phyloP scores from a whole-genome alignment of 2,888 invertebrate genomes.

The Drosophila demipolita region DNA sequence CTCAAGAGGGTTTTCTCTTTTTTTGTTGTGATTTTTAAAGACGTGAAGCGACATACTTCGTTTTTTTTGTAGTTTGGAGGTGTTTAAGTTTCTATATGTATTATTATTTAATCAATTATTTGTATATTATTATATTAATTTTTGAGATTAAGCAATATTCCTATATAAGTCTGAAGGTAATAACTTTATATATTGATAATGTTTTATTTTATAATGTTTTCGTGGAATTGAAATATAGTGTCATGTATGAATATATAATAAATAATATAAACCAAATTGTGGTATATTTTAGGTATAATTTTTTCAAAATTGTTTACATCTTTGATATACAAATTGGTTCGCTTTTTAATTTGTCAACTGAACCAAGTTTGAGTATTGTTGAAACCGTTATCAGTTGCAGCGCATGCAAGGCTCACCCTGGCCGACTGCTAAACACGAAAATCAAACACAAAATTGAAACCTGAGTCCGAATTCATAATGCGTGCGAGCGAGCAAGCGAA shows the following conservation, averaged over 20 bases:
- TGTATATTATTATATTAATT: background rate
- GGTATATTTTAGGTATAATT: background rate
- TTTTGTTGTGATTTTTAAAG: background rate
- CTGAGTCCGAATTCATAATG: constrained; percentile 8
- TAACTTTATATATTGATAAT: no score
- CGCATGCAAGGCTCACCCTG: constrained; percentile 29
- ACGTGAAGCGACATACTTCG: background rate
- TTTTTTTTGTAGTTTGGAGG: background rate
- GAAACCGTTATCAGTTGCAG: constrained; percentile 4
- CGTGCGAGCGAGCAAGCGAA: constrained; percentile 10
- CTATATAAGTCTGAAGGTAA: background rate
- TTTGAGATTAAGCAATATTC: background rate
- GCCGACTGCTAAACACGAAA: constrained; percentile 7
- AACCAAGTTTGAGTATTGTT: background rate
- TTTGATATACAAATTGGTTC: background rate
- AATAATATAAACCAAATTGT: background rate
- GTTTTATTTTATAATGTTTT: background rate
- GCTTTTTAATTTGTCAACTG: background rate
- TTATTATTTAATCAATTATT: background rate
- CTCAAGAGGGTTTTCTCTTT: constrained; percentile 28
- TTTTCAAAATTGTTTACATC: background rate
- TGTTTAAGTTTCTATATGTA: background rate
- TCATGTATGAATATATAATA: background rate
- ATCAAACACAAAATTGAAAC: constrained; percentile 4
- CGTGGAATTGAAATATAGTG: background rate